phyloP scores from a whole-genome alignment of 2,888 invertebrate genomes.

The Drosophila ezoana region DNA sequence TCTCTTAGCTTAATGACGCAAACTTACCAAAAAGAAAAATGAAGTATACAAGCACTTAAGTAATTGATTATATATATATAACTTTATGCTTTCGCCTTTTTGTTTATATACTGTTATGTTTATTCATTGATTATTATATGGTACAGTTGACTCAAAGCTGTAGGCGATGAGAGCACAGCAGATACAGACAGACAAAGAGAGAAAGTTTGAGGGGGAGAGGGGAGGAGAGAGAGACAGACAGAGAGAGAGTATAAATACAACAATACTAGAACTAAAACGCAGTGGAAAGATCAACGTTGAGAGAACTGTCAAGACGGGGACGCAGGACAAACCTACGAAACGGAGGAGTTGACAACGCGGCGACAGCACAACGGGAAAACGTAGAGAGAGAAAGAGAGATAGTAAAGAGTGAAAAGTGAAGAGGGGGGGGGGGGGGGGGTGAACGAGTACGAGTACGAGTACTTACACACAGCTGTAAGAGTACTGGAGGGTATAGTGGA shows the following conservation, averaged over 20 bases:
- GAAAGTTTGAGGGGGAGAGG: constrained; percentile 30
- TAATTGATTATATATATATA: constrained; percentile 41
- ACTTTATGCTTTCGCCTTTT: constrained; percentile 31
- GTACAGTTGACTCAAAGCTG: constrained; percentile 64
- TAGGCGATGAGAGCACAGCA: constrained; percentile 40
- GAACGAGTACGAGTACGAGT: constrained; percentile 31
- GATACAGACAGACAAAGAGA: constrained; percentile 31
- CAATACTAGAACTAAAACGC: constrained; percentile 55
- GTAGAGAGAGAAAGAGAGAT: constrained; percentile 20
- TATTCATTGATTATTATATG: constrained; percentile 19
- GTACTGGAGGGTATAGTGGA: constrained; percentile 1
- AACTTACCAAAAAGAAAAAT: constrained; percentile 76
- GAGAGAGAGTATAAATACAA: constrained; percentile 46
- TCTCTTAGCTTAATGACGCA: constrained; percentile 51
- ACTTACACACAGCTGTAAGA: constrained; percentile 31
- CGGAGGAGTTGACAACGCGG: constrained; percentile 26
- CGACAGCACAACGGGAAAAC: constrained; percentile 31
- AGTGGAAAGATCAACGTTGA: constrained; percentile 58
- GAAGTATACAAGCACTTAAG: constrained; percentile 57
- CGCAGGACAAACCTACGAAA: no score
- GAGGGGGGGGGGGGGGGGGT: constrained; percentile 16
- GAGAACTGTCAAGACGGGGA: constrained; percentile 1
- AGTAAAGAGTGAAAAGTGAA: constrained; percentile 6
- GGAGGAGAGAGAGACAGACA: constrained; percentile 39
- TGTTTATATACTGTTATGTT: constrained; percentile 22